Evolutionary conservation across 1,140 invertebrate genomes (phyloP), one percentile per base, ranked within the genome.

Genomic region (Drosophila pallidifrons): DNA sequence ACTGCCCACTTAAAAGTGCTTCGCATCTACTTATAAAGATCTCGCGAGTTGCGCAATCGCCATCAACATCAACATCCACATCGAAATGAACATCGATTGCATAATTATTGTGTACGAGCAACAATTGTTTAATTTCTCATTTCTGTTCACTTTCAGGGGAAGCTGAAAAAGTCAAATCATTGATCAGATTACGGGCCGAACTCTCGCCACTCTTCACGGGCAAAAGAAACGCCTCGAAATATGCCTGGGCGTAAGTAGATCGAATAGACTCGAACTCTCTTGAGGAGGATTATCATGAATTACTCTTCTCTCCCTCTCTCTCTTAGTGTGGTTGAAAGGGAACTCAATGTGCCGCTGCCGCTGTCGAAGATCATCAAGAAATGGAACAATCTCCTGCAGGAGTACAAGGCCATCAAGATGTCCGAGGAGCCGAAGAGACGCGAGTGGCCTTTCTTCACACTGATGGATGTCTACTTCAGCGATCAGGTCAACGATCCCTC

Each of bases 301-400:
- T n/a, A n/a, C n/a, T n/a, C 16, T 7, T 5, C 35, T 5, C 51
- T 16, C 35, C 13, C 61, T 32, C 25, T 59, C 10, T 52, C 20
- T 63, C 43, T 51, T 10, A 93, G 92, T 32, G 92, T 93, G 41
- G 92, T 93, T 57, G 92, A 93, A 66, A 90, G 92, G 16, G 92
- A 93, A 46, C 77, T 93, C 5, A 92, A 92, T 75, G 92, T 93
- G 57, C 92, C 92, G 47, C 77, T 93, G 65, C 92, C 92, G 0
- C 77, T 93, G 49, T 93, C 92, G n/a, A 93, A 93, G 77, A 93
- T 93, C 64, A 93, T 93, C 67, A 93, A 93, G 76, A 93, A 93
- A 79, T 93, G 92, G 92, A 93, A 93, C 76, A 93, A 93, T 82
- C 77, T 93, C 52, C 76, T 93, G 67, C 92, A 93, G 79, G 92